Conservation (phyloP, 2,888 invertebrate species). For the Brachypalpus laphriformis region DNA sequence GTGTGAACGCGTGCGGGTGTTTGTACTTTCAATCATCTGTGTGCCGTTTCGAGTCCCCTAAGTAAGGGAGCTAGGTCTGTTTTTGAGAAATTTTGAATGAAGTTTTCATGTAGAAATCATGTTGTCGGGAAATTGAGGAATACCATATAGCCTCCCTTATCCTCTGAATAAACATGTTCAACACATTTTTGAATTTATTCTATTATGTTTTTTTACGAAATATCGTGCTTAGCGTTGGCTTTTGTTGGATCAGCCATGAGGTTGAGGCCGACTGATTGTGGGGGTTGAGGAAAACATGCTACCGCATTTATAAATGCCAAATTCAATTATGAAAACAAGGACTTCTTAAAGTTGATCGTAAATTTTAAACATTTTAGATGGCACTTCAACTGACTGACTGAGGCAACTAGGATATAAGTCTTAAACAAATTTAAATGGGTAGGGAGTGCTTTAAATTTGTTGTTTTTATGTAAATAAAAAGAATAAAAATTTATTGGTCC, state of each 20-base stretch:
- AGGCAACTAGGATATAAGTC: neutral
- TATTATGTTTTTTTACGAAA: neutral
- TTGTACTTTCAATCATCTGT: conserved; percentile 47
- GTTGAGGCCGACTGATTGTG: neutral
- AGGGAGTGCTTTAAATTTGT: neutral
- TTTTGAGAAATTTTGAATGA: conserved; percentile 42
- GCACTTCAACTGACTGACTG: neutral
- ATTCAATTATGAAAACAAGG: conserved; percentile 44
- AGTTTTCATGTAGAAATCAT: conserved; percentile 44
- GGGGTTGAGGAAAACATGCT: conserved; percentile 5
- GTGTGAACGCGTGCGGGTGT: conserved; percentile 68
- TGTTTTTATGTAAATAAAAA: too few species aligned
- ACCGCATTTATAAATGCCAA: conserved; percentile 30
- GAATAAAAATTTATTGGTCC: too few species aligned
- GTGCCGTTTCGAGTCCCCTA: conserved; percentile 37
- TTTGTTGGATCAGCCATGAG: neutral
- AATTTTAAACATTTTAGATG: neutral
- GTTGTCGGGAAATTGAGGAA: conserved; percentile 27
- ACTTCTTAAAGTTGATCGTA: neutral
- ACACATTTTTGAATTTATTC: conserved; percentile 14
- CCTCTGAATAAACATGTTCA: conserved; percentile 21
- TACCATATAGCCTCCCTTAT: neutral
- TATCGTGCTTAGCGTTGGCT: neutral
- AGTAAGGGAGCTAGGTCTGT: conserved; percentile 24
- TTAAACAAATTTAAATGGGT: neutral